Percentiles rank a stretch among this genome's conserved stretches.
Conservation (phyloP, 2,797 vertebrate genomes). For the Dermochelys coriacea region DNA sequence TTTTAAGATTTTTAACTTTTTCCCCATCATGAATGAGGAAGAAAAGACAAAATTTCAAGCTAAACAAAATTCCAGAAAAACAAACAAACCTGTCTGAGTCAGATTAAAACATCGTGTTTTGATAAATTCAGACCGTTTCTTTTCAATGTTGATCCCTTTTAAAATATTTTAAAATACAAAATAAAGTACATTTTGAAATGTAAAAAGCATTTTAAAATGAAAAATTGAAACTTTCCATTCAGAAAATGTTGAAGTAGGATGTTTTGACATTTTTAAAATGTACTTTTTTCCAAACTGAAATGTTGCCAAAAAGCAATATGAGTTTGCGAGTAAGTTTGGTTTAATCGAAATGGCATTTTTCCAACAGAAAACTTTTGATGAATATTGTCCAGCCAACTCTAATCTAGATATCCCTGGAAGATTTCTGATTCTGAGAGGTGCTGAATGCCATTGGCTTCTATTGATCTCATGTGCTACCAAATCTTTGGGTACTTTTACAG, state of each 20-base stretch:
- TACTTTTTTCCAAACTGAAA: neutral
- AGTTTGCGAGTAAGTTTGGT: neutral
- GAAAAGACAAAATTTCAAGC: neutral
- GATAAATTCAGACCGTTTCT: neutral
- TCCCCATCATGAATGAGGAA: neutral
- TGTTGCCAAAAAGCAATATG: neutral
- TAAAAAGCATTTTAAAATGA: neutral
- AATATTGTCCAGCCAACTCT: neutral
- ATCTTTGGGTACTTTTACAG: neutral
- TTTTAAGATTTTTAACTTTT: neutral
- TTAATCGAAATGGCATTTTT: neutral
- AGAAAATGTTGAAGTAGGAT: neutral
- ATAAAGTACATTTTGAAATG: neutral
- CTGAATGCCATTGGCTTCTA: neutral
- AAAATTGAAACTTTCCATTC: neutral
- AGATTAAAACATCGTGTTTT: neutral
- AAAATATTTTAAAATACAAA: neutral
- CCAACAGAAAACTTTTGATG: neutral
- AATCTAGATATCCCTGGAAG: neutral
- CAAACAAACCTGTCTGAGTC: neutral
- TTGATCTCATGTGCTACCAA: accelerated
- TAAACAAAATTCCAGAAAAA: neutral
- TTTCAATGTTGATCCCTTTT: neutral
- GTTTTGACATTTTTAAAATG: neutral
- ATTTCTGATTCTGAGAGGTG: accelerated